These are phyloP conservation scores for Elysia crispata DNA, from an alignment of 2,888 invertebrate genomes.

Conservation along the genomic window DNA sequence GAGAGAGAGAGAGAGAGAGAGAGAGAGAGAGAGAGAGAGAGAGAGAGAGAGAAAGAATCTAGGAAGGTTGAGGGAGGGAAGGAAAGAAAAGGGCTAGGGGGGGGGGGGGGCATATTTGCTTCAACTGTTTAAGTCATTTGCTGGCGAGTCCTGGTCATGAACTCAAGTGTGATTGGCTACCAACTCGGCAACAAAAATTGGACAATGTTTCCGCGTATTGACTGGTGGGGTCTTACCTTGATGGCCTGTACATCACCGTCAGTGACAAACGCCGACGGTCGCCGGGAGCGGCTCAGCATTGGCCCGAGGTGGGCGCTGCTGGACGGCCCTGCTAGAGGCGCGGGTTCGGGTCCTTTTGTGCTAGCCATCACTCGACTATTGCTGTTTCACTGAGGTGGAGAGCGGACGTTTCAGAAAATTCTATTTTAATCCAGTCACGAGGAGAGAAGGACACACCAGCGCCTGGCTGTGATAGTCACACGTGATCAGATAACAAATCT, in stretches of 20 bases:
- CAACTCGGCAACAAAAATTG: not conserved
- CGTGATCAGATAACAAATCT: no score
- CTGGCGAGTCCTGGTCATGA: no score
- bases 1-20: conserved; percentile 27
- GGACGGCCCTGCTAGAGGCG: not conserved
- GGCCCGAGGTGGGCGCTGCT: conserved; percentile 51
- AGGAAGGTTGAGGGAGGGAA: not conserved
- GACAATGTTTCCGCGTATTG: not conserved
- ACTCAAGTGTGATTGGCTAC: not conserved
- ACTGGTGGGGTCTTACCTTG: conserved; percentile 45
- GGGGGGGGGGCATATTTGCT: no score
- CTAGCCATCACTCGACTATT: no score
- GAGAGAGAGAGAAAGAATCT: conserved; percentile 17
- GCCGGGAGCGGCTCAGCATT: conserved; percentile 66
- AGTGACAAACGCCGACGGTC: conserved; percentile 69
- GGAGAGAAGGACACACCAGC: no score
- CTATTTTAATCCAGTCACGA: no score
- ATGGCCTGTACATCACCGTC: conserved; percentile 63
- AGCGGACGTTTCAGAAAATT: no score
- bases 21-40: conserved; percentile 9
- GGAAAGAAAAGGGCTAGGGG: no score
- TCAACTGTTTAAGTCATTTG: no score
- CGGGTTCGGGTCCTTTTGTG: no score
- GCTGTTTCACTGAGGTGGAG: no score
- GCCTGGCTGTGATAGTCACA: no score